Base-by-base conservation (phyloP, 2,888 invertebrate species). In the Anarsia innoxiella region DNA sequence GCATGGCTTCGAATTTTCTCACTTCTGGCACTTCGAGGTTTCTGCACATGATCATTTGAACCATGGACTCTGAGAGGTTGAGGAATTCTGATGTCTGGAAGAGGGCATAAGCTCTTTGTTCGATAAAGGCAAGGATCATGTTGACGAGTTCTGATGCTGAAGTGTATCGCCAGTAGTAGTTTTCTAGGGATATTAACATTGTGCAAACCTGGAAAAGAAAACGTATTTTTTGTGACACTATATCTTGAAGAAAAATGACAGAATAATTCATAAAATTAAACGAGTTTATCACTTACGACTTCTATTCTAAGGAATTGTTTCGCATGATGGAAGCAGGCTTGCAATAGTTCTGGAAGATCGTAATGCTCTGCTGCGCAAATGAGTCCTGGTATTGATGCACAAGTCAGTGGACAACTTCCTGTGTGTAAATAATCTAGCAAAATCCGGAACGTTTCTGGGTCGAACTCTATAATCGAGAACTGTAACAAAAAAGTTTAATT, bases 281-380 rank as follows among this genome's bases (percentile, higher is more conserved):
- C n/a, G n/a, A n/a, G n/a, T n/a, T n/a, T 19, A 19, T 5, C 19
- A 44, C 87, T 82, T 66, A 94, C 96, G 61, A 96, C 94, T 80
- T 96, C 95, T 70, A 95, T 94, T 54, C 95, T 88, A 23, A 96
- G 87, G 72, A 95, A 96, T 72, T 96, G 96, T 70, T 96, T 96
- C 56, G 96, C 95, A 62, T 96, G 96, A 67, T 96, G 96, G 83
- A 96, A 96, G 79, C 96, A 96, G 8, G 96, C 96, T 66, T 96
- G 96, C 43, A 96, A 86, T 37, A 96, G 85, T 68, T 96, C 96
- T 0, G 96, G 96, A 42, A 96, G 86, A 75, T 96, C 96, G 71
- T 96, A 96, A 69, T 96, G 96, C 62, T 96, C 96, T 1, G 96
- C 96, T 1, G 96, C 96, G 68, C 96, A 96, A 49, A 96, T 94